A percentile compares a stretch with the other conserved stretches of the same genome.
These are phyloP conservation scores for Eriocheir sinensis DNA, from an alignment of 1,140 invertebrate species.

Conservation along the genomic window DNA sequence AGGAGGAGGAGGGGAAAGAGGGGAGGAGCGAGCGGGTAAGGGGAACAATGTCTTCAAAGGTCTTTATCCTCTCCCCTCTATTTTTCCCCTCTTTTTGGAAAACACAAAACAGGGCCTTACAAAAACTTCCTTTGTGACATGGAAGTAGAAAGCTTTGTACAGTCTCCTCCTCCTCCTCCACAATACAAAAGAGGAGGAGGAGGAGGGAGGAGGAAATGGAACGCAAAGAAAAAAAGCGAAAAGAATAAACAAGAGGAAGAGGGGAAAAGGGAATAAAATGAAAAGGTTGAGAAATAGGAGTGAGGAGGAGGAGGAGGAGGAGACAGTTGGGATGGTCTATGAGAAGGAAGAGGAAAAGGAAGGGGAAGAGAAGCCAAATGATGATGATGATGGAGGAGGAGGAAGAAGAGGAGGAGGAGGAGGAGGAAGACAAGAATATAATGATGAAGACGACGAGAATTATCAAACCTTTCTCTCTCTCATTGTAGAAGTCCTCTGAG, in stretches of 20 bases:
- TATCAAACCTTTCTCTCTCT: too few species aligned
- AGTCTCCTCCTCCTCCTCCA: background rate
- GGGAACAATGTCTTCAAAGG: background rate
- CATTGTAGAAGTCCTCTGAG: too few species aligned
- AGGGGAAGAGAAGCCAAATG: too few species aligned
- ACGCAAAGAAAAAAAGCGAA: too few species aligned
- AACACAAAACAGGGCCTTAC: conserved; percentile 8
- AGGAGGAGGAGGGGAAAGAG: background rate
- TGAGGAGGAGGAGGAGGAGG: too few species aligned
- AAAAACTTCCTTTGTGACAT: background rate
- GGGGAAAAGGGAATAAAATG: background rate
- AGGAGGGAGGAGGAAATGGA: background rate
- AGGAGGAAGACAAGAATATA: background rate
- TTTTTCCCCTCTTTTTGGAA: background rate
- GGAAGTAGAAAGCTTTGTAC: conserved; percentile 25
- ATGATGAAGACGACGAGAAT: too few species aligned
- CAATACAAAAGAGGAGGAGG: background rate
- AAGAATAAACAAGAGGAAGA: too few species aligned
- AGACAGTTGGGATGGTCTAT: too few species aligned
- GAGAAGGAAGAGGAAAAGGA: background rate
- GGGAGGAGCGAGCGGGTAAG: too few species aligned
- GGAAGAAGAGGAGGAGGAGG: too few species aligned
- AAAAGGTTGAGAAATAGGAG: background rate
- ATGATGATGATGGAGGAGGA: too few species aligned
- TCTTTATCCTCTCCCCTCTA: background rate